Conservation (phyloP, 2,113 vertebrate genomes). For the Peromyscus maniculatus region DNA sequence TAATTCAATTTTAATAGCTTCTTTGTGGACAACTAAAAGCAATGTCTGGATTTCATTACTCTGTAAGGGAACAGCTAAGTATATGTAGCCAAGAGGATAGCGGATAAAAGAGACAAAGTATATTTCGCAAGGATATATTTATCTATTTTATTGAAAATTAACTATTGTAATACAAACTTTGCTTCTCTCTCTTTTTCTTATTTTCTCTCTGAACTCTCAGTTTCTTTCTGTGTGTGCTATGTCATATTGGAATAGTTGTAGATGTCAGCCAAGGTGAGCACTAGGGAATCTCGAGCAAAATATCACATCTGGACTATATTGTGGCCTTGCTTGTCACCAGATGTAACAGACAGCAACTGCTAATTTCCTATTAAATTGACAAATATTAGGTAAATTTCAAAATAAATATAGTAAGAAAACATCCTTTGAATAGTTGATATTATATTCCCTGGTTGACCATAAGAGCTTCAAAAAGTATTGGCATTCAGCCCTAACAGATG, state of each 20-base stretch:
- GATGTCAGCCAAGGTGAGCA: neutral
- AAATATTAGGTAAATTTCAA: conserved; percentile 46
- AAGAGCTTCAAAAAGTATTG: conserved; percentile 17
- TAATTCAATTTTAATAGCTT: neutral
- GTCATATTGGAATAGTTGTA: conserved; percentile 8
- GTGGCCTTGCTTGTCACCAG: conserved; percentile 34
- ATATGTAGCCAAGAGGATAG: neutral
- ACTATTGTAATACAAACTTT: neutral
- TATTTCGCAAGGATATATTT: neutral
- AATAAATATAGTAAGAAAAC: conserved; percentile 40
- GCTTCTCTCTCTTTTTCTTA: neutral
- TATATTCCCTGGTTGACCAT: neutral
- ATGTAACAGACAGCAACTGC: conserved; percentile 44
- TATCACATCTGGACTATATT: neutral
- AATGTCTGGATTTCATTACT: neutral
- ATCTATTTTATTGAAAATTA: conserved; percentile 43
- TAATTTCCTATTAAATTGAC: conserved; percentile 59
- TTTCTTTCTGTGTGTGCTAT: neutral
- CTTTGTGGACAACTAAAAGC: neutral
- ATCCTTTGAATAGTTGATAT: conserved; percentile 41
- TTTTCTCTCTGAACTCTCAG: neutral
- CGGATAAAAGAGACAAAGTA: rapidly evolving
- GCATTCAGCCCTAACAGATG: conserved; percentile 53
- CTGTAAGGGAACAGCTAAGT: neutral
- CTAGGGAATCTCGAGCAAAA: neutral